These are phyloP conservation scores for Xiphophorus birchmanni DNA, from an alignment of 2,797 vertebrate genomes.

Conservation along the genomic window DNA sequence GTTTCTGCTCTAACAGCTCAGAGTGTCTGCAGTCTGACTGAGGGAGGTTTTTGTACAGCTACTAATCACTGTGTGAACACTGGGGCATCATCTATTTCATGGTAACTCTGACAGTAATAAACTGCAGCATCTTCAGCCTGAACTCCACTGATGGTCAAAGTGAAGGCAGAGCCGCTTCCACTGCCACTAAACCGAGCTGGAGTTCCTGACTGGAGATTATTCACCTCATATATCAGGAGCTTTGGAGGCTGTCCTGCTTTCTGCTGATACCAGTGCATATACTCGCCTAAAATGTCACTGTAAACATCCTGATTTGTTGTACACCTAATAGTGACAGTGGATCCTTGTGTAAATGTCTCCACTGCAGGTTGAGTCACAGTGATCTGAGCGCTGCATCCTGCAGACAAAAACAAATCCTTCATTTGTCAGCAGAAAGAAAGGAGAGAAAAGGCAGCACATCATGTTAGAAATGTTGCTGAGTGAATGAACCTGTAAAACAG, in stretches of 20 bases:
- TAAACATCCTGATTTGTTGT: too few relatives aligned
- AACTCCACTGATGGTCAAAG: constrained; percentile 57
- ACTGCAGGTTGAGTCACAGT: constrained; percentile 59
- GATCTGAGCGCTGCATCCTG: constrained; percentile 33
- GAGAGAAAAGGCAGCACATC: constrained; percentile 27
- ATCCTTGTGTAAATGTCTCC: constrained; percentile 31
- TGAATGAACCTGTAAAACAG: constrained; percentile 38
- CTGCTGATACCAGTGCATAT: constrained; percentile 47
- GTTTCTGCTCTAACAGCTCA: constrained; percentile 57
- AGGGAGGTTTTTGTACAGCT: constrained; percentile 61
- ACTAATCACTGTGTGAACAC: constrained; percentile 56
- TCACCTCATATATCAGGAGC: neutral
- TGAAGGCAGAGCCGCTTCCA: constrained; percentile 43
- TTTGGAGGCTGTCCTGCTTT: constrained; percentile 43
- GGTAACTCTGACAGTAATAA: constrained; percentile 14
- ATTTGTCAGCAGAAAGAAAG: constrained; percentile 21
- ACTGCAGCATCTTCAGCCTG: constrained; percentile 63
- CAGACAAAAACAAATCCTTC: constrained; percentile 29
- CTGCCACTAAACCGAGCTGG: constrained; percentile 47
- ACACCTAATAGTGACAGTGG: constrained; percentile 5
- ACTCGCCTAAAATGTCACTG: too few relatives aligned
- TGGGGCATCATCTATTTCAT: rapidly evolving
- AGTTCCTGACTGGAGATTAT: neutral
- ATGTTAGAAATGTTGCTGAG: constrained; percentile 23
- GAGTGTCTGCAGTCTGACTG: constrained; percentile 50